A percentile compares a stretch with the other conserved stretches of the same genome.
Conservation (phyloP, 2,113 vertebrate species). For the Callipepla californica region DNA sequence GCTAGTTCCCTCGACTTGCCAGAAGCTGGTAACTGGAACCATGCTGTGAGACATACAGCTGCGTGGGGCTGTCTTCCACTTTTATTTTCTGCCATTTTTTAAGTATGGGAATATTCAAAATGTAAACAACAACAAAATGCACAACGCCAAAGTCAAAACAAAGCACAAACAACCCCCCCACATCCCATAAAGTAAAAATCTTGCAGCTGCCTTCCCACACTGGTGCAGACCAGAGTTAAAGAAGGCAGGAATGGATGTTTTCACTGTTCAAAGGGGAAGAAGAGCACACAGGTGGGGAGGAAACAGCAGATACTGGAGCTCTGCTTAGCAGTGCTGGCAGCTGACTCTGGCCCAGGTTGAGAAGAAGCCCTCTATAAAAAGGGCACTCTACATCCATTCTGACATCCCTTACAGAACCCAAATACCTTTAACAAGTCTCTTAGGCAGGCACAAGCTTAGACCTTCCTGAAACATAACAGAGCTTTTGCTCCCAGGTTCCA, state of each 20-base stretch:
- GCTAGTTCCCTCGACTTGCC: not conserved
- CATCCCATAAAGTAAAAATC: not conserved
- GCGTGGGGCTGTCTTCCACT: not conserved
- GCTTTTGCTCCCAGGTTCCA: not conserved
- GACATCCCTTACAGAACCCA: not conserved
- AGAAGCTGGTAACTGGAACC: not conserved
- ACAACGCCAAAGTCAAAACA: too few species aligned
- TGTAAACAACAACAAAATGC: too few species aligned
- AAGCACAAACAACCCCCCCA: not conserved
- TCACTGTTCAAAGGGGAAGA: not conserved
- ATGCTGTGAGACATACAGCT: not conserved
- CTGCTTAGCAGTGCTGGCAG: not conserved
- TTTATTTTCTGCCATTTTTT: not conserved
- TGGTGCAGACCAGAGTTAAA: not conserved
- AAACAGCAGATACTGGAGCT: not conserved
- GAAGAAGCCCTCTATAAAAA: not conserved
- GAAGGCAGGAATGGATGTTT: accelerated
- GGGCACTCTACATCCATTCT: not conserved
- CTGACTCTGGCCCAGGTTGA: not conserved
- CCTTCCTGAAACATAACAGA: not conserved
- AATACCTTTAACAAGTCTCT: not conserved
- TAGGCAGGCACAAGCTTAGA: not conserved
- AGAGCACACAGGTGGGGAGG: not conserved
- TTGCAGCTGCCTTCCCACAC: not conserved
- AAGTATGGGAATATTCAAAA: not conserved